Evolutionary conservation across 2,113 vertebrate species (phyloP).

Genomic region (Corythaeola cristata): DNA sequence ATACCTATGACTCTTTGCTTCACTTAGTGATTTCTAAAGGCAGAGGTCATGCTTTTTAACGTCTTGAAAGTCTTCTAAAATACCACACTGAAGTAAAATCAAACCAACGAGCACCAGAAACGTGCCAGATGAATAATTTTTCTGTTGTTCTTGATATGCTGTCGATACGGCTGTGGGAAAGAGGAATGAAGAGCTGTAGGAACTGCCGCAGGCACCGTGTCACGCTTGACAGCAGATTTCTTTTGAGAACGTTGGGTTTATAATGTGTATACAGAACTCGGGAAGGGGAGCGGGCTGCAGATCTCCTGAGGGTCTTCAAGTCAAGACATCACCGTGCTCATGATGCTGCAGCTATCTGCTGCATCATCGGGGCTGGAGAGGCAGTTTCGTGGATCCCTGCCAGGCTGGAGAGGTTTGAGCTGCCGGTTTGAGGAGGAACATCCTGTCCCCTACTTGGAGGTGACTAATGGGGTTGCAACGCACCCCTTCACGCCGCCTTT

Average conservation of each 20-base stretch:
- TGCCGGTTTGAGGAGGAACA: neutral
- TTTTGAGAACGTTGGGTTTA: neutral
- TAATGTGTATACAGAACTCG: neutral
- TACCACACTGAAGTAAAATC: neutral
- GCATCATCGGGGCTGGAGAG: neutral
- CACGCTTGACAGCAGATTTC: neutral
- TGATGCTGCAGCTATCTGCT: neutral
- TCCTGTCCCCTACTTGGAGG: neutral
- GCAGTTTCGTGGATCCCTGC: neutral
- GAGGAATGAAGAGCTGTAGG: neutral
- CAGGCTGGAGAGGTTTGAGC: neutral
- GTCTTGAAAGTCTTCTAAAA: neutral
- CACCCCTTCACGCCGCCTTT: neutral
- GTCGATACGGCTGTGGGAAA: neutral
- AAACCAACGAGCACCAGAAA: neutral
- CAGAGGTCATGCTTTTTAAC: neutral
- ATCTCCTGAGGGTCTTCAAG: neutral
- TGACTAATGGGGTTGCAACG: rapidly evolving
- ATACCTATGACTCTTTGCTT: neutral
- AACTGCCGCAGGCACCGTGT: neutral
- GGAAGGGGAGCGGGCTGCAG: neutral
- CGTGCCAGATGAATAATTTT: neutral
- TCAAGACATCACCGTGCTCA: neutral
- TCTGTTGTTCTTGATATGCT: neutral
- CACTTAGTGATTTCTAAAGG: neutral